Conservation (phyloP, 2,888 invertebrate genomes). For the Ligdia adustata region DNA sequence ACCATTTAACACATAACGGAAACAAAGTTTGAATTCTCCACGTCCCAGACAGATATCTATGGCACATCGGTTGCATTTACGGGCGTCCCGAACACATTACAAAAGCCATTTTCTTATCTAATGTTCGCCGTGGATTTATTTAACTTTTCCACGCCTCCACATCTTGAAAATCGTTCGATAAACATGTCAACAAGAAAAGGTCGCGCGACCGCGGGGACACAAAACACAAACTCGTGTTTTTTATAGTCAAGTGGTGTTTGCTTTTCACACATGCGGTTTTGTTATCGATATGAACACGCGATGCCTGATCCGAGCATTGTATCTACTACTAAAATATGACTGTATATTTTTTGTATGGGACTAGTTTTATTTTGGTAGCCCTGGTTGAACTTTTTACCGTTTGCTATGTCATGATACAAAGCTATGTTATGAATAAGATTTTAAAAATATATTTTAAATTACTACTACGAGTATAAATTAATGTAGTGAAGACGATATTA, state of each 20-base stretch:
- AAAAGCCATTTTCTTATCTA: constrained; percentile 82
- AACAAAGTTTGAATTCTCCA: constrained; percentile 58
- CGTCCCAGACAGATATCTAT: constrained; percentile 70
- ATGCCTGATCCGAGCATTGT: constrained; percentile 18
- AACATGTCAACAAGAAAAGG: constrained; percentile 78
- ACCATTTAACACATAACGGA: constrained; percentile 36
- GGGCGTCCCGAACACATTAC: constrained; percentile 81
- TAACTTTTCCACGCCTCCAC: constrained; percentile 79
- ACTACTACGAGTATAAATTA: too few species aligned
- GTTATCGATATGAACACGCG: constrained; percentile 30
- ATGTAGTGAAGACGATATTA: too few species aligned
- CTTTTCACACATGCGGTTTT: constrained; percentile 38
- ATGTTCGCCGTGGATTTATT: constrained; percentile 80
- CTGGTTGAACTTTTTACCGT: too few species aligned
- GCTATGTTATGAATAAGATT: too few species aligned
- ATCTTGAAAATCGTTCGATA: constrained; percentile 77
- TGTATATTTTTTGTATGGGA: not conserved
- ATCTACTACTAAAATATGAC: constrained; percentile 3
- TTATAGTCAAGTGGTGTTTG: constrained; percentile 44
- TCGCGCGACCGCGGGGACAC: constrained; percentile 58
- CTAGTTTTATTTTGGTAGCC: too few species aligned
- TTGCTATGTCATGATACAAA: too few species aligned
- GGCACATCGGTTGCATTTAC: constrained; percentile 80
- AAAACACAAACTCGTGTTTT: constrained; percentile 49
- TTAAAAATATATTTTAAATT: too few species aligned